A percentile compares a stretch with the other conserved stretches of the same genome.
Evolutionary conservation across 2,888 invertebrate genomes (phyloP).

Genomic region (Euspilapteryx auroguttella): DNA sequence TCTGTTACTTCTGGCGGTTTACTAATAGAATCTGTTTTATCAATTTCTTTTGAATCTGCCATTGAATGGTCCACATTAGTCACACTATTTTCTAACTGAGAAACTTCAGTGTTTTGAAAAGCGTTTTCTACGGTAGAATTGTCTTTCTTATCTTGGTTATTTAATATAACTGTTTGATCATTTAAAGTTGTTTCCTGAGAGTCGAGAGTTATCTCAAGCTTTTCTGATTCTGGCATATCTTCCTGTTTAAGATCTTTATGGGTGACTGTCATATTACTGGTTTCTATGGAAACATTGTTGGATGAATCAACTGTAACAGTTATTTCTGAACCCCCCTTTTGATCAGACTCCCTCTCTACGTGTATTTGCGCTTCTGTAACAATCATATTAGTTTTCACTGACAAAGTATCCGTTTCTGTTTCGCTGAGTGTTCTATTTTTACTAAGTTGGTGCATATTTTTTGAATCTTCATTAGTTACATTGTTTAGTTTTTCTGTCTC

Average conservation of each 20-base stretch:
- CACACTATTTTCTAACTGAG: too few relatives aligned
- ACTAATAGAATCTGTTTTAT: neutral
- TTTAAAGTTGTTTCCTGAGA: neutral
- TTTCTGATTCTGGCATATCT: slow-evolving; percentile 11
- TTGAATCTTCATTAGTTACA: slow-evolving; percentile 6
- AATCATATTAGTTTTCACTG: slow-evolving; percentile 50
- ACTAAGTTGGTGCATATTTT: slow-evolving; percentile 14
- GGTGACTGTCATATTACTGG: slow-evolving; percentile 32
- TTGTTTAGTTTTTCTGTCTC: neutral
- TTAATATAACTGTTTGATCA: too few relatives aligned
- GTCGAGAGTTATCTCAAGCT: neutral
- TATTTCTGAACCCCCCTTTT: slow-evolving; percentile 43
- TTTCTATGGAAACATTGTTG: slow-evolving; percentile 47
- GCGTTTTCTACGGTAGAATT: neutral
- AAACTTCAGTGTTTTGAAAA: too few relatives aligned
- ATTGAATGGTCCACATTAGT: neutral
- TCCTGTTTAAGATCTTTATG: slow-evolving; percentile 29
- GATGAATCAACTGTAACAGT: slow-evolving; percentile 42
- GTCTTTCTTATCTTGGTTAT: too few relatives aligned
- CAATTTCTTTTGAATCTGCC: neutral
- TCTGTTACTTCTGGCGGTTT: slow-evolving; percentile 3
- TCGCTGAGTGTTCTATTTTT: slow-evolving; percentile 38
- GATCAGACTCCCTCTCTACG: slow-evolving; percentile 40
- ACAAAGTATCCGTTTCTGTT: slow-evolving; percentile 49
- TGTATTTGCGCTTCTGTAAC: slow-evolving; percentile 57